Percentiles rank a stretch among this genome's conserved stretches.
These are phyloP conservation scores for Drosophila cyrtoloma DNA, from an alignment of 2,888 invertebrate species.

Conservation along the genomic window DNA sequence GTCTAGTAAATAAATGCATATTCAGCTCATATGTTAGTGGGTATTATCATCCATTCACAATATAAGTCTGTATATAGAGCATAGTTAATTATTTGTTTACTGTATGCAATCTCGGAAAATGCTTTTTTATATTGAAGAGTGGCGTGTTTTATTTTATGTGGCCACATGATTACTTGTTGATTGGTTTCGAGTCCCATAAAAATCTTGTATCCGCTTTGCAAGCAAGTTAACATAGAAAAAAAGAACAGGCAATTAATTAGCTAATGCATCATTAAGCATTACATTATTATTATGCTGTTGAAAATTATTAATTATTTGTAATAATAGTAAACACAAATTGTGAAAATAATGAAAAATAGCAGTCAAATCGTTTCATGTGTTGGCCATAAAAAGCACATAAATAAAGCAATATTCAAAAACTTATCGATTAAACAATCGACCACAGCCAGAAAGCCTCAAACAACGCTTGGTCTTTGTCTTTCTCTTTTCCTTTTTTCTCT, in stretches of 20 bases:
- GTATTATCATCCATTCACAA: background rate
- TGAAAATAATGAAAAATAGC: constrained; percentile 1
- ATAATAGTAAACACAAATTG: background rate
- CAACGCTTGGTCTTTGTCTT: background rate
- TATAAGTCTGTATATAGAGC: background rate
- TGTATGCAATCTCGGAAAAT: background rate
- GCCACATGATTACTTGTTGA: background rate
- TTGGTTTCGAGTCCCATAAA: constrained; percentile 10
- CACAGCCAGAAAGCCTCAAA: background rate
- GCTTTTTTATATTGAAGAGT: background rate
- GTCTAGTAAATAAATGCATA: background rate
- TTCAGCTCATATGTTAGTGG: background rate
- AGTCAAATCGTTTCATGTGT: constrained; percentile 8
- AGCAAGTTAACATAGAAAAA: background rate
- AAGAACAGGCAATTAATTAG: background rate
- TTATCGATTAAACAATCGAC: constrained; percentile 71
- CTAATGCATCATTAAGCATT: background rate
- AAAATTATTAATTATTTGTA: background rate
- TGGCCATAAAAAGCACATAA: constrained; percentile 23
- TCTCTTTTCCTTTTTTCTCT: background rate
- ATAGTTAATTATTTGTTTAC: background rate
- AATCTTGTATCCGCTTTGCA: background rate
- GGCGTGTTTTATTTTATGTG: background rate
- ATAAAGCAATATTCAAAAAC: constrained; percentile 32
- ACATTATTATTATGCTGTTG: background rate